phyloP scores from a whole-genome alignment of 2,797 vertebrate species.

The Parauchenoglanis punctatus region DNA sequence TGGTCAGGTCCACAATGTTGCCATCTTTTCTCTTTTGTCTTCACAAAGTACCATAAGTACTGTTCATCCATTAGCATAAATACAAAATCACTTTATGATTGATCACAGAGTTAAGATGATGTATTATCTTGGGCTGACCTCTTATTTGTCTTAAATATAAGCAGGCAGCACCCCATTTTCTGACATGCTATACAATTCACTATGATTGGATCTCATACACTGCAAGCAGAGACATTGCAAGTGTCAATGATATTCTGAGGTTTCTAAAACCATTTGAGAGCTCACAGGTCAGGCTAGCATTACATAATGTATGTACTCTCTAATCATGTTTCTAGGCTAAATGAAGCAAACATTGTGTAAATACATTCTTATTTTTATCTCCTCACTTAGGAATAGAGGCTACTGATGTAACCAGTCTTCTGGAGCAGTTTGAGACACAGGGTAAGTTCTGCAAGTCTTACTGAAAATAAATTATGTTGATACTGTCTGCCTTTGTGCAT shows the following conservation, averaged over 20 bases:
- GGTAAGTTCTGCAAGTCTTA: conserved; percentile 70
- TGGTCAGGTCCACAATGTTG: neutral
- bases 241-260: neutral
- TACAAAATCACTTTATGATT: neutral
- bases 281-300: no score
- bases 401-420: conserved; percentile 88
- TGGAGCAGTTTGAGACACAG: conserved; percentile 95
- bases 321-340: neutral
- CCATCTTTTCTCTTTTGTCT: neutral
- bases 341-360: neutral
- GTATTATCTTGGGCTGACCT: neutral
- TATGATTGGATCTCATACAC: neutral
- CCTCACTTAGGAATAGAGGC: conserved; percentile 87
- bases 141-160: neutral
- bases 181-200: neutral
- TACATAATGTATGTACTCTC: neutral
- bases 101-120: neutral
- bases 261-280: neutral
- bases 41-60: neutral
- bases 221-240: neutral
- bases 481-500: neutral
- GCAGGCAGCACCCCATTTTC: neutral
- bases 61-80: neutral
- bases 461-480: conserved; percentile 13
- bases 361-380: neutral